phyloP scores from a whole-genome alignment of 1,140 invertebrate species.

The Oncopeltus fasciatus region DNA sequence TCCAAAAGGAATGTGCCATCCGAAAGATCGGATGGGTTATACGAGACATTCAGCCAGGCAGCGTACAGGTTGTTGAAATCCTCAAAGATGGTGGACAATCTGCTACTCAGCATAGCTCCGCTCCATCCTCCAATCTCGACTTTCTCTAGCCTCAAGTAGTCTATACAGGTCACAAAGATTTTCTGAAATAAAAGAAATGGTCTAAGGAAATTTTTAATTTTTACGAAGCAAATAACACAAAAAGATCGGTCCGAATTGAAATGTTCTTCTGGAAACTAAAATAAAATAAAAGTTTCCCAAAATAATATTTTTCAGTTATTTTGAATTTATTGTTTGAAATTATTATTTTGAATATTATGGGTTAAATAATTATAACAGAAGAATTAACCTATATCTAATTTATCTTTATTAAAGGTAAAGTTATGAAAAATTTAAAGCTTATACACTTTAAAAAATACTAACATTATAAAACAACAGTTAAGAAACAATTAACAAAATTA shows the following conservation, averaged over 20 bases:
- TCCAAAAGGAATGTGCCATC: constrained; percentile 47
- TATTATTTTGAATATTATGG: too few relatives aligned
- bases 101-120: constrained; percentile 45
- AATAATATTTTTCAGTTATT: too few relatives aligned
- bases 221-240: background rate
- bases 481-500: too few relatives aligned
- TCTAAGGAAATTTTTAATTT: background rate
- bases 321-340: too few relatives aligned
- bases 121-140: constrained; percentile 67
- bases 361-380: too few relatives aligned
- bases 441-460: too few relatives aligned
- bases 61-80: constrained; percentile 56
- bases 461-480: too few relatives aligned
- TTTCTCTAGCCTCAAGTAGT: constrained; percentile 77
- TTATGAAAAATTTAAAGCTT: too few relatives aligned
- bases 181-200: background rate
- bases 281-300: too few relatives aligned
- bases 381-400: too few relatives aligned
- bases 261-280: too few relatives aligned
- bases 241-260: background rate
- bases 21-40: constrained; percentile 52
- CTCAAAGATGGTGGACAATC: constrained; percentile 42
- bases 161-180: background rate
- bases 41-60: constrained; percentile 49
- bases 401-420: too few relatives aligned